Evolutionary conservation across 1,140 invertebrate species (phyloP).

Genomic region (Bombus consobrinus): DNA sequence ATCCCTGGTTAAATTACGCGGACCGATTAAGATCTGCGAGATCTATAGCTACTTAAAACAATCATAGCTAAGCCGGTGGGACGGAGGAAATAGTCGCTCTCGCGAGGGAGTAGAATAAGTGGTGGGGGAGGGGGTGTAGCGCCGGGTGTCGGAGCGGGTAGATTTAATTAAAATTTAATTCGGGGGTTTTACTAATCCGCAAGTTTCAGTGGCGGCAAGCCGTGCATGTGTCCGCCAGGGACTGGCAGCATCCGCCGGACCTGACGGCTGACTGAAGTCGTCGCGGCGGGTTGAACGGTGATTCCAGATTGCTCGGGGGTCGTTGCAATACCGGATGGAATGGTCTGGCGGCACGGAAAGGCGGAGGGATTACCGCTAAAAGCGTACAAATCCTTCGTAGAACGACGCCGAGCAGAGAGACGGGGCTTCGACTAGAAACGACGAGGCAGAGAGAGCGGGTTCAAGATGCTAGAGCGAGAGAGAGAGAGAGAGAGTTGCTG

Average conservation of each 20-base stretch:
- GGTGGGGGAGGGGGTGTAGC: not conserved
- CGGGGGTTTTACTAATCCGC: conserved; percentile 75
- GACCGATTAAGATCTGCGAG: conserved; percentile 31
- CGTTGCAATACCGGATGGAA: conserved; percentile 10
- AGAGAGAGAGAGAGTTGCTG: conserved; percentile 58
- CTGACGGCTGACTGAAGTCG: conserved; percentile 35
- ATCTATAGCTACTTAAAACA: conserved; percentile 50
- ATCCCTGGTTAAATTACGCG: conserved; percentile 31
- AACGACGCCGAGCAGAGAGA: conserved; percentile 20
- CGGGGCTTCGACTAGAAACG: not conserved
- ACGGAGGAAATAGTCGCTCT: not conserved
- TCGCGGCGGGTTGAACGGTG: conserved; percentile 54
- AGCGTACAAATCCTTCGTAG: conserved; percentile 76
- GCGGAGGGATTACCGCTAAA: conserved; percentile 75
- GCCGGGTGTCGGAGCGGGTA: conserved; percentile 25
- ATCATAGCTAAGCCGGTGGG: conserved; percentile 40
- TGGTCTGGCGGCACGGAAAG: conserved; percentile 12
- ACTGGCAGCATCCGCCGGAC: conserved; percentile 19
- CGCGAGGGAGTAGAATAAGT: not conserved
- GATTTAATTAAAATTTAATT: conserved; percentile 81
- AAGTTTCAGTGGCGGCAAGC: conserved; percentile 62
- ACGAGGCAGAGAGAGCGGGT: not conserved
- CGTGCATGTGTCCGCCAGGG: conserved; percentile 51
- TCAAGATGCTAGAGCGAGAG: not conserved
- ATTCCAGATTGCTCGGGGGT: conserved; percentile 61